Base-by-base conservation (phyloP, 2,888 invertebrate genomes). In the Bombylius major region DNA sequence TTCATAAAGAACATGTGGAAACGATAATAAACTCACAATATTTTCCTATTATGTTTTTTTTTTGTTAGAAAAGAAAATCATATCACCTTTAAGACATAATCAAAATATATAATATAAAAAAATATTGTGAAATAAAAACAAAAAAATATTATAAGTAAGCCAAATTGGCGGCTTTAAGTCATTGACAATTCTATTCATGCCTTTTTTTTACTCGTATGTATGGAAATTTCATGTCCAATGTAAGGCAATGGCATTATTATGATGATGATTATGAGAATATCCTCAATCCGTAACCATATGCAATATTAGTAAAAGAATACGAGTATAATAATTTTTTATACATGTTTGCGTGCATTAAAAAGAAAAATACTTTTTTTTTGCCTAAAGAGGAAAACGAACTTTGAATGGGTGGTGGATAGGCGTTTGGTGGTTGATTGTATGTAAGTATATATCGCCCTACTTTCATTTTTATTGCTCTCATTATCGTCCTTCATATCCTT, bases 81-180 rank as follows among this genome's bases (percentile, higher is more conserved):
- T 42, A 42, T 42, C 39, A 42, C 39, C 39, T 42, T 42, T 42
- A 42, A 42, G 39, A 42, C 39, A 42, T 5, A 11, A 11, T 11
- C 39, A 11, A 5, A 42, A 11, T 42, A 42, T 42, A 11, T 11
- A n/a, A 5, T 42, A 42, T 42, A 42, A 11, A 11, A 11, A 42
- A 42, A 42, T 11, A 42, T 42, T 11, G 5, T 36, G 50, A 50
- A 46, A 54, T 50, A 50, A 54, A 50, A 55, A 55, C 50, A 50
- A 31, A 55, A 50, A 55, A 55, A 46, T 55, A 46, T 55, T 46
- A 11, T 11, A 42, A 42, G 6, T 4, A 50, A 51, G 36, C 39
- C 36, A 50, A 55, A 55, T 55, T 55, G 55, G 46, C 50, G 39
- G 34, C 55, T 55, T 55, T 51, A 55, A 55, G 55, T 46, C 50